Evolutionary conservation across 2,797 vertebrate genomes (phyloP).

Genomic region (Astyanax mexicanus): DNA sequence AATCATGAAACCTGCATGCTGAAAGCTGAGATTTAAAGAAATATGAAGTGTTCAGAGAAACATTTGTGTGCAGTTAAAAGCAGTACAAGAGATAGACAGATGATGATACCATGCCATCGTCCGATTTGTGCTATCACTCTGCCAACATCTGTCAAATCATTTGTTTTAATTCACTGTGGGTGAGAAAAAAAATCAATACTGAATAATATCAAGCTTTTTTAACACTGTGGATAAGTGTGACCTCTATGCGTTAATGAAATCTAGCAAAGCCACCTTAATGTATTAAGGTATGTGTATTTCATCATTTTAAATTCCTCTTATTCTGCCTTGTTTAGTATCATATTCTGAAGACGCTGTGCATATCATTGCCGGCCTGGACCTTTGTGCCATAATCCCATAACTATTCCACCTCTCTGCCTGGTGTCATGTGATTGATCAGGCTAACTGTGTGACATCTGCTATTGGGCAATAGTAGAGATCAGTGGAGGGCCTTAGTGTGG

Average conservation of each 20-base stretch:
- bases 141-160: too few relatives aligned
- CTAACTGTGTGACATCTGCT: conserved; percentile 63
- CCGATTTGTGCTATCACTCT: too few relatives aligned
- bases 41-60: too few relatives aligned
- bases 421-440: conserved; percentile 40
- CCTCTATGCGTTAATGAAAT: neutral
- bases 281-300: neutral
- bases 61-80: too few relatives aligned
- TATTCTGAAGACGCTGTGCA: neutral
- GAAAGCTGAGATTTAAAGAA: too few relatives aligned
- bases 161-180: too few relatives aligned
- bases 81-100: too few relatives aligned
- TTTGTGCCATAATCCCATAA: conserved; percentile 22
- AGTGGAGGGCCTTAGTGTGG: conserved; percentile 33
- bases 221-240: neutral
- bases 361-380: conserved; percentile 15
- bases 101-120: too few relatives aligned
- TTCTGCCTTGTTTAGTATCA: conserved; percentile 13
- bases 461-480: conserved; percentile 61
- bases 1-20: too few relatives aligned
- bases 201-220: neutral
- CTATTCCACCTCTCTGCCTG: conserved; percentile 38
- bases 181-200: too few relatives aligned
- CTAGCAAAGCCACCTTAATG: neutral
- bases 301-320: neutral